phyloP scores from a whole-genome alignment of 2,888 invertebrate genomes.

The Trissolcus brochymenae region DNA sequence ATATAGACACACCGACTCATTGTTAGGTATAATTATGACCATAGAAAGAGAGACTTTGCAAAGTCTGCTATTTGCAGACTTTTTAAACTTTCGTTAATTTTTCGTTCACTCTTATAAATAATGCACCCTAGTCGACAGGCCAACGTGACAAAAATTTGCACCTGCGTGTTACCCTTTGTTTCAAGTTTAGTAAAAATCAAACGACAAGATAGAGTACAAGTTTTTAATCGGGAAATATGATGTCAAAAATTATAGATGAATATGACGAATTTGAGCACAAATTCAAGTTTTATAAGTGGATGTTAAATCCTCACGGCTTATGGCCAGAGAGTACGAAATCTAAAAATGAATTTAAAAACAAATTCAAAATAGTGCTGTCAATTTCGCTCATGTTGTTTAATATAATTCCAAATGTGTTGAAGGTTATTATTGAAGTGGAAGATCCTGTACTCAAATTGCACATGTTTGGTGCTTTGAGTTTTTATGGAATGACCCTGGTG shows the following conservation, averaged over 20 bases:
- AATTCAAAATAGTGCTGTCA: conserved; percentile 21
- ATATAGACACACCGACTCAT: too few species aligned
- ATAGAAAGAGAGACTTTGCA: too few species aligned
- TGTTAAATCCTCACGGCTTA: not conserved
- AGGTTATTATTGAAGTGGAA: conserved; percentile 30
- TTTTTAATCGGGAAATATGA: not conserved
- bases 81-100: too few species aligned
- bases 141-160: too few species aligned
- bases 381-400: conserved; percentile 14
- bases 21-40: too few species aligned
- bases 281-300: not conserved
- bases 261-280: not conserved
- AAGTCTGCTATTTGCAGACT: too few species aligned
- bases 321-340: not conserved
- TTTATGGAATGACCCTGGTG: conserved; percentile 61
- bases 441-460: conserved; percentile 59
- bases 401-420: conserved; percentile 25
- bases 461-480: conserved; percentile 62
- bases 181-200: too few species aligned
- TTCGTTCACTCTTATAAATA: too few species aligned
- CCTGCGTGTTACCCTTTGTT: too few species aligned
- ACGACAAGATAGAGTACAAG: too few species aligned
- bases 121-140: too few species aligned
- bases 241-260: not conserved
- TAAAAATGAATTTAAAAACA: not conserved